Evolutionary conservation across 2,888 invertebrate genomes (phyloP).

Genomic region (Hirtodrosophila trivittata): DNA sequence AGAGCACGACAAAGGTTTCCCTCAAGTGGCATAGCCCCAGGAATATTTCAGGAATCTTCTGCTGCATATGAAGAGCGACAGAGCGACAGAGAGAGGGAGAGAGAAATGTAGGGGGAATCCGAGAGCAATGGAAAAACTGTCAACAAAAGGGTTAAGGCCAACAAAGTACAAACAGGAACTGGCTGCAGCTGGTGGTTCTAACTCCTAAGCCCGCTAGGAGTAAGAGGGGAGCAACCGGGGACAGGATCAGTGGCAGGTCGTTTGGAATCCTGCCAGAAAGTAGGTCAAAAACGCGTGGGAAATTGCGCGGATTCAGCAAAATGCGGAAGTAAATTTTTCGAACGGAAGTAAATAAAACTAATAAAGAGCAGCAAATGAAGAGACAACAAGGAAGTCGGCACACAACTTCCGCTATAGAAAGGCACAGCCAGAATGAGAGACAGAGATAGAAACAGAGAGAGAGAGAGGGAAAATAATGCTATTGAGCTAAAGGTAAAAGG

Average conservation of each 20-base stretch:
- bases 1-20: slow-evolving; percentile 57
- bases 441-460: slow-evolving; percentile 12
- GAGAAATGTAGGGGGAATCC: slow-evolving; percentile 8
- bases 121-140: slow-evolving; percentile 34
- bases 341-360: slow-evolving; percentile 75
- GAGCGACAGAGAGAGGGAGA: not conserved
- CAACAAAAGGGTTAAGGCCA: slow-evolving; percentile 65
- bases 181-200: slow-evolving; percentile 36
- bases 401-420: slow-evolving; percentile 58
- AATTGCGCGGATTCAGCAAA: slow-evolving; percentile 31
- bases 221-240: slow-evolving; percentile 19
- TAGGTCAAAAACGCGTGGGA: slow-evolving; percentile 66
- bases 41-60: slow-evolving; percentile 42
- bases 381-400: slow-evolving; percentile 52
- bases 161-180: slow-evolving; percentile 48
- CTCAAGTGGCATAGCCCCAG: slow-evolving; percentile 23
- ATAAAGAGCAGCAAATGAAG: slow-evolving; percentile 46
- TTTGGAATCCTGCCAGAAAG: slow-evolving; percentile 15
- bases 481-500: slow-evolving; percentile 70
- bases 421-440: slow-evolving; percentile 2
- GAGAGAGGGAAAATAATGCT: slow-evolving; percentile 1
- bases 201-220: slow-evolving; percentile 9
- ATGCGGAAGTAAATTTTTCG: slow-evolving; percentile 54
- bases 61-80: slow-evolving; percentile 35
- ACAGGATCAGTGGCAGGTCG: slow-evolving; percentile 24